These are phyloP conservation scores for Hydriomena furcata DNA, from an alignment of 2,888 invertebrate genomes.

Conservation along the genomic window DNA sequence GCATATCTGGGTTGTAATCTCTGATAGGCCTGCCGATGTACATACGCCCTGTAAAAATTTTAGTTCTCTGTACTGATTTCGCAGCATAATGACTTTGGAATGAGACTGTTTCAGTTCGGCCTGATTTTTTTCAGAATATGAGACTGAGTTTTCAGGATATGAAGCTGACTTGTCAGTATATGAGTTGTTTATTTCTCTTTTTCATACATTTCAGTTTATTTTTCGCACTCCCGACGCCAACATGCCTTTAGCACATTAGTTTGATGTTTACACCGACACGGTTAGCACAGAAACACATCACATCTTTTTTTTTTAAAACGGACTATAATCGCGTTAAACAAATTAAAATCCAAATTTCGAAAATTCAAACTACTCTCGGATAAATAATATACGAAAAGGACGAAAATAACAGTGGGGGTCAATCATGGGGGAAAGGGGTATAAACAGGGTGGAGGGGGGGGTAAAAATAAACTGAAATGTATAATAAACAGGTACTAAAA, in stretches of 20 bases:
- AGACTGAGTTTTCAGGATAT: neutral
- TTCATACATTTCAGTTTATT: conserved; percentile 81
- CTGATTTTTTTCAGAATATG: conserved; percentile 3
- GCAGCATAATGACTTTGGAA: neutral
- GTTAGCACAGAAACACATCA: conserved; percentile 72
- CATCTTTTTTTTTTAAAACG: conserved; percentile 39
- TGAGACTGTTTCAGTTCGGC: neutral
- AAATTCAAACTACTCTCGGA: conserved; percentile 34
- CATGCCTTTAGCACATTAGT: conserved; percentile 57
- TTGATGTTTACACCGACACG: conserved; percentile 56
- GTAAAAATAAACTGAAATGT: conserved; percentile 82
- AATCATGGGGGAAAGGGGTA: conserved; percentile 49
- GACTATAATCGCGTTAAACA: conserved; percentile 22
- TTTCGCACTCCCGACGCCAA: conserved; percentile 56
- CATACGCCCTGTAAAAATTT: conserved; percentile 61
- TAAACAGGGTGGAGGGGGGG: conserved; percentile 47
- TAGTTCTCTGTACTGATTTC: neutral
- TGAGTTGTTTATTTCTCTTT: conserved; percentile 38
- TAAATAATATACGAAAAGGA: conserved; percentile 24
- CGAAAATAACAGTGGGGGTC: conserved; percentile 38
- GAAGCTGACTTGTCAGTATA: neutral
- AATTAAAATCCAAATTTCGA: conserved; percentile 17
- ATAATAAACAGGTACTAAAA: conserved; percentile 76
- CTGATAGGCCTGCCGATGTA: conserved; percentile 72
- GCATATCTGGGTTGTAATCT: conserved; percentile 75